These are phyloP conservation scores for Calidris pugnax DNA, from an alignment of 2,113 vertebrate genomes.

Conservation along the genomic window DNA sequence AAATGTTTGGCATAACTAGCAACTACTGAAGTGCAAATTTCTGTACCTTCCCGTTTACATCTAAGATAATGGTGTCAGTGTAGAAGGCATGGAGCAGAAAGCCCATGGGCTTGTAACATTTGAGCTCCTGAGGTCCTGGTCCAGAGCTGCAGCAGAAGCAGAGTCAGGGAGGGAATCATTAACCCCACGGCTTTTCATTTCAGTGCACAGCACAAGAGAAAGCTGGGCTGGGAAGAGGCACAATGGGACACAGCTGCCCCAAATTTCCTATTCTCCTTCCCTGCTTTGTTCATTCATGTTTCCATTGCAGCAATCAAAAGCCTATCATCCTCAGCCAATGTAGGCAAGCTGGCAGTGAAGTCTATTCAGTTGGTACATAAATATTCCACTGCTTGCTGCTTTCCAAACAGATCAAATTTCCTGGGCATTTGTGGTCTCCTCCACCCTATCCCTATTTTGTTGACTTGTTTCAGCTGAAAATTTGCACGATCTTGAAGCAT, in stretches of 20 bases:
- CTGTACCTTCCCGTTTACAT: rapidly evolving
- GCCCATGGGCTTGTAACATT: rapidly evolving
- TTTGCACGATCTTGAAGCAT: background rate
- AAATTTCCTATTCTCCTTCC: background rate
- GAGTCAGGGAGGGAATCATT: background rate
- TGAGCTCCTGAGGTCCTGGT: background rate
- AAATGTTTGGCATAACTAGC: background rate
- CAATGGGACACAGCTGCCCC: background rate
- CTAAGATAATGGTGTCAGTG: background rate
- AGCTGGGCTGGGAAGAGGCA: background rate
- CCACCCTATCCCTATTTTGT: background rate
- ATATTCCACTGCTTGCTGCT: background rate
- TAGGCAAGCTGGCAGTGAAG: background rate
- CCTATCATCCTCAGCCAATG: background rate
- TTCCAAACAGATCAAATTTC: background rate
- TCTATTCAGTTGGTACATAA: background rate
- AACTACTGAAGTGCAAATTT: background rate
- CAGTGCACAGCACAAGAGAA: background rate
- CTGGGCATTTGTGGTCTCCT: background rate
- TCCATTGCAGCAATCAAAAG: background rate
- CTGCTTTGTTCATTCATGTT: background rate
- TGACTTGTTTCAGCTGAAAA: background rate
- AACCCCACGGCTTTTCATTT: background rate
- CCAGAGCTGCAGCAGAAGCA: background rate
- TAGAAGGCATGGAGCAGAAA: background rate